Base-by-base conservation (phyloP, 2,888 invertebrate genomes). In the Brenthis hecate region DNA sequence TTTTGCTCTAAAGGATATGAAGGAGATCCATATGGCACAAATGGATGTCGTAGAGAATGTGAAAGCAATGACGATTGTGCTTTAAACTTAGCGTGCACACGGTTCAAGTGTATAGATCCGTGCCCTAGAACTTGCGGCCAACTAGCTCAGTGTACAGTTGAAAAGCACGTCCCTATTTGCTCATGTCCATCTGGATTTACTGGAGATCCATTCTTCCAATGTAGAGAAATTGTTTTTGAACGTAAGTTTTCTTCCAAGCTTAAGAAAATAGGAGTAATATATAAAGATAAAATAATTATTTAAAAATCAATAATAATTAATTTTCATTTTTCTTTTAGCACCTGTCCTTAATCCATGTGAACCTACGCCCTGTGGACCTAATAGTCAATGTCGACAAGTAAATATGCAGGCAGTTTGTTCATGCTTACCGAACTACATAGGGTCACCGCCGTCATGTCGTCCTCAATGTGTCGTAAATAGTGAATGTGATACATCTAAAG, bases 381-480 rank as follows among this genome's bases (percentile, higher is more conserved):
- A 97, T 84, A 97, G 97, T 81, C 96, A 97, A 81, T 98, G 98
- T 74, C 94, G 97, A 78, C 95, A 95, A 78, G 94, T 96, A 8
- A 96, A 97, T 78, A 93, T 94, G 77, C 96, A 96, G 89, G 97
- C 97, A 0, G 97, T 97, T 0, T 98, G 98, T 83, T 96, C 97
- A 0, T 98, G 97, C 79, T 92, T 96, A 74, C 95, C 96, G 1
- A 96, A 95, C 76, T 97, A 96, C 78, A 94, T 96, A 61, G 97
- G 97, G 66, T 95, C 95, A 71, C 97, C 97, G 63, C 97, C 97
- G 1, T 94, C 94, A 65, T 98, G 98, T 81, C 92, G 97, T 72
- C 97, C 97, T 6, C 97, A 97, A 83, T 98, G 98, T 83, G 94
- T 97, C 11, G 96, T 97, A n/a, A 97, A 96, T 79, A 96, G 96